phyloP scores from a whole-genome alignment of 35 echinoderm and acorn worm species.

The Ptychodera flava region DNA sequence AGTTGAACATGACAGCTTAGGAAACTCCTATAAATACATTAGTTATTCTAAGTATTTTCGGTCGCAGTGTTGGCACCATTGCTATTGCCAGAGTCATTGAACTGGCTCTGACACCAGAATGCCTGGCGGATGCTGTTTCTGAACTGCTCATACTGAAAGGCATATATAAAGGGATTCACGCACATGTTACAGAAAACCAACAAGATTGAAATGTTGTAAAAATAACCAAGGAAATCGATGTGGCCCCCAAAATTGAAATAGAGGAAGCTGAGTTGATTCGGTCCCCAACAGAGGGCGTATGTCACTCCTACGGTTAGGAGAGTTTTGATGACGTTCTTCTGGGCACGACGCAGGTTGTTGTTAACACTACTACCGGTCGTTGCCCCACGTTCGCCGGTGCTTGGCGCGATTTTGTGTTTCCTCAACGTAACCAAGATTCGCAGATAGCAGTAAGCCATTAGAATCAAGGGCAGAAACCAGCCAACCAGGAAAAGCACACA shows the following conservation, averaged over 20 bases:
- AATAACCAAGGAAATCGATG: constrained; percentile 14
- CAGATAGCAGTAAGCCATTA: neutral
- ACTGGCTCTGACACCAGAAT: neutral
- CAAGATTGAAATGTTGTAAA: constrained; percentile 19
- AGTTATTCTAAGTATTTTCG: no score
- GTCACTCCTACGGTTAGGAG: constrained; percentile 16
- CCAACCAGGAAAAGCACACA: neutral
- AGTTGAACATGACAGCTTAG: no score
- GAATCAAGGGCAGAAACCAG: neutral
- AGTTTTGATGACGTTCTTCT: constrained; percentile 33
- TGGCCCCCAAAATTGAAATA: constrained; percentile 17
- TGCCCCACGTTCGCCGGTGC: neutral
- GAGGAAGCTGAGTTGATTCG: constrained; percentile 32
- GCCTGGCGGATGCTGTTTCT: neutral
- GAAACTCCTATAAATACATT: no score
- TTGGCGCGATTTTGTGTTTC: neutral
- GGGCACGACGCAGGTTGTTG: constrained; percentile 5
- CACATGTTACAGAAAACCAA: constrained; percentile 37
- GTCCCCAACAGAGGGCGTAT: constrained; percentile 37
- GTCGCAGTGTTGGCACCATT: no score
- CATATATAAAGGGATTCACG: constrained; percentile 48
- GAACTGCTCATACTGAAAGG: constrained; percentile 31
- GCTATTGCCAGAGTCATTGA: no score
- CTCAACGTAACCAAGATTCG: neutral
- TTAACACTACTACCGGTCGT: neutral